A percentile compares a stretch with the other conserved stretches of the same genome.
phyloP scores from a whole-genome alignment of 2,113 vertebrate species.

The Centropus unirufus region DNA sequence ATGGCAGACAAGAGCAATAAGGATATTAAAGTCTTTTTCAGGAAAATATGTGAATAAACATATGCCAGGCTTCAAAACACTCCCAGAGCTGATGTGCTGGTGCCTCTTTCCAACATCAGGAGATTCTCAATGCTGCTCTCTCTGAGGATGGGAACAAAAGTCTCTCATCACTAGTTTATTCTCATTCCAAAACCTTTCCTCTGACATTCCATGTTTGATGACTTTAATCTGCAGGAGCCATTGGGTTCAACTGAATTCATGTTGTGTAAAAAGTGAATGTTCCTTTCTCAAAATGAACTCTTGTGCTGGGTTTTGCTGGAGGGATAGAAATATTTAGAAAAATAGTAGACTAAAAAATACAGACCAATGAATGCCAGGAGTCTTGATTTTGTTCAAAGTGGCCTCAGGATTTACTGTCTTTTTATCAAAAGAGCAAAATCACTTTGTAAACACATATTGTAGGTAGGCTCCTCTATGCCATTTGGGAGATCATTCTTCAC shows the following conservation, averaged over 20 bases:
- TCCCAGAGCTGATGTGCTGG: background rate
- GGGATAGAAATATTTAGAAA: background rate
- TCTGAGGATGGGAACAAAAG: background rate
- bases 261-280: background rate
- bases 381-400: background rate
- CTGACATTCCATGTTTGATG: rapidly evolving
- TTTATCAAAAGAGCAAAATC: background rate
- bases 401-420: background rate
- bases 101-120: background rate
- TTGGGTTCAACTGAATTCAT: background rate
- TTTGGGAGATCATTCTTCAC: background rate
- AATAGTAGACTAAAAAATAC: background rate
- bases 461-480: background rate
- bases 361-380: background rate
- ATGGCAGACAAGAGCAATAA: background rate
- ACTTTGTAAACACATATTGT: background rate
- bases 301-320: background rate
- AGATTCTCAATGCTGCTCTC: background rate
- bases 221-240: background rate
- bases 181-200: background rate
- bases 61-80: background rate
- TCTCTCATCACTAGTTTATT: background rate
- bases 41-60: background rate
- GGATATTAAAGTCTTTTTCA: background rate
- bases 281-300: background rate